Base-by-base conservation (phyloP, 1,140 invertebrate genomes). In the Pseudachorutes palmiensis region DNA sequence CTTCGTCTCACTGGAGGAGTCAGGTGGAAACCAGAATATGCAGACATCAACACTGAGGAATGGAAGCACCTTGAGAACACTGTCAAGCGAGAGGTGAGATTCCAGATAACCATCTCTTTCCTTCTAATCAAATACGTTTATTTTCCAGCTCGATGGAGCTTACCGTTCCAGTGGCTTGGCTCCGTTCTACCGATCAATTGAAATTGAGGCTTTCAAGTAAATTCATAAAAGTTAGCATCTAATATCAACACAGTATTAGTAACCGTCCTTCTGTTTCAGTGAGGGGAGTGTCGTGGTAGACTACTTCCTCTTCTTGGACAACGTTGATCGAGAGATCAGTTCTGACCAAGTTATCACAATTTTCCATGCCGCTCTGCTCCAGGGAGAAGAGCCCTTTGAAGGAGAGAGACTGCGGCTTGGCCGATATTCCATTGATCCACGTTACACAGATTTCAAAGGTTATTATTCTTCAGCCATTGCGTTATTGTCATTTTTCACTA, bases 361-460 rank as follows among this genome's bases (percentile, higher is more conserved):
- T 59, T 92, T 94, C 80, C 89, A 93, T 71, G 87, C 88, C 66
- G 85, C 88, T 2, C 80, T 93, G 28, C 61, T 69, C n/a, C 62
- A 70, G 24, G 70, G 74, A 19, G 62, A 55, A 19, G 24, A 45
- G 19, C 19, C 36, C 36, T 45, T 45, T 45, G 36, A 24, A 14
- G 82, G 81, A 61, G 80, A 84, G 22, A 57, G 67, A 59, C 81
- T 87, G 67, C 83, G 84, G 76, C 83, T 93, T 66, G 91, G 91
- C 32, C 84, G 86, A 72, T 92, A 90, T 75, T 81, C 84, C 0
- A 85, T 94, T 66, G 91, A 94, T 81, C 88, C 90, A 0, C 84
- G 86, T 68, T 90, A 84, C 75, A 93, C 90, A n/a, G 90, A 92
- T 77, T 93, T 93, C 76, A 86, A 91, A 76, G 89, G 89, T 91